Base-by-base conservation (phyloP, 2,888 invertebrate genomes). In the Synanthedon myopaeformis region DNA sequence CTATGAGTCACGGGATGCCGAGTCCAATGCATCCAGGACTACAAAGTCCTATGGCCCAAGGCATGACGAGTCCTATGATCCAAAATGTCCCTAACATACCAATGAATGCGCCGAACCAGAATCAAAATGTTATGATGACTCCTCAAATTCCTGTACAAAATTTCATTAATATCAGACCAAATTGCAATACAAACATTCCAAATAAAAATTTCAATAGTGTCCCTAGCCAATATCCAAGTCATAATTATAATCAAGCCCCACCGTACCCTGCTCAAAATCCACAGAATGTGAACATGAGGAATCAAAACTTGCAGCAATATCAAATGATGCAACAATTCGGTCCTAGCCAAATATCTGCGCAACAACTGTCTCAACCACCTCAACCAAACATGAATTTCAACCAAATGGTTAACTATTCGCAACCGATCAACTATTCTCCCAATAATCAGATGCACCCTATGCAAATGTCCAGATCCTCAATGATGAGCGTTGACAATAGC, bases 401-500 rank as follows among this genome's bases (percentile, higher is more conserved):
- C 55, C 84, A 82, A 54, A 70, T 78, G 60, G 68, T 78, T 61
- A 79, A 77, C 54, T 85, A 85, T 56, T 65, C 64, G n/a, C 85
- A 80, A 61, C 70, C 68, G 0, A 63, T 72, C 23, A 79, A 66
- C 56, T 85, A 84, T 57, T 78, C 74, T 57, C 82, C 79, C 63
- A 72, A 62, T 50, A 77, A 70, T 53, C 84, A 80, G 56, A 78
- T 82, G 67, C 77, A 85, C 63, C 78, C 74, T 1, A 61, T 82
- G 63, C 86, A 86, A 66, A 79, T 85, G 77, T 87, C 86, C 0
- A 75, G 86, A 55, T 85, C 86, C 3, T 87, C 87, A 0, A 67
- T 82, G 52, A 87, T 87, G 87, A 87, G 87, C 55, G 85, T 86
- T 0, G 86, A 87, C 55, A 86, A 80, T 60, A 86, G 82, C 55